Evolutionary conservation across 1,140 invertebrate species (phyloP).

Genomic region (Drosophila carrolli): DNA sequence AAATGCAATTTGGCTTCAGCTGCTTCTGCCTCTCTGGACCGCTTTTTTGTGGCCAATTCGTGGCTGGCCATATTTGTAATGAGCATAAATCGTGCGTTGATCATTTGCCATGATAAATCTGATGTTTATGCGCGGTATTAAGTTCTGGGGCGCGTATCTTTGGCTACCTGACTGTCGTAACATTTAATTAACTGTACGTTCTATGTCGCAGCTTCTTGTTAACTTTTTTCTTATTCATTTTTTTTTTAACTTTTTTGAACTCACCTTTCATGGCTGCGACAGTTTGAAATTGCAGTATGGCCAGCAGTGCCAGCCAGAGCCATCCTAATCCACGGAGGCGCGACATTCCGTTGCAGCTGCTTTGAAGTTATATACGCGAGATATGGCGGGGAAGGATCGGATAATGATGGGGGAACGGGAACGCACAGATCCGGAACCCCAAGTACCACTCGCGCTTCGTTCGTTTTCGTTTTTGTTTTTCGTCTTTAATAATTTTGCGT

Average conservation of each 20-base stretch:
- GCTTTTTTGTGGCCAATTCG: slow-evolving; percentile 64
- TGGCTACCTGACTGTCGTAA: slow-evolving; percentile 62
- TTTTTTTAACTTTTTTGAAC: slow-evolving; percentile 19
- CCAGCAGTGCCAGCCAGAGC: slow-evolving; percentile 47
- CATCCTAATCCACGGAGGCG: slow-evolving; percentile 66
- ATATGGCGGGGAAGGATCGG: slow-evolving; percentile 6
- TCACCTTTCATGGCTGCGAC: slow-evolving; percentile 75
- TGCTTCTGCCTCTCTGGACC: slow-evolving; percentile 50
- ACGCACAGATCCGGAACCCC: slow-evolving; percentile 18
- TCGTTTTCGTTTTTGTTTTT: slow-evolving; percentile 51
- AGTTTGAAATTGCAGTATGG: slow-evolving; percentile 67
- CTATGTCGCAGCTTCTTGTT: slow-evolving; percentile 4
- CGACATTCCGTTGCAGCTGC: slow-evolving; percentile 74
- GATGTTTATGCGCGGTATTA: slow-evolving; percentile 77
- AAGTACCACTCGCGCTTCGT: slow-evolving; percentile 38
- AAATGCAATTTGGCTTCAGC: slow-evolving; percentile 71
- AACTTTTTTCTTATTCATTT: neutral
- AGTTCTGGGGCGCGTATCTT: slow-evolving; percentile 54
- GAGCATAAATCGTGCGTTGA: slow-evolving; percentile 83
- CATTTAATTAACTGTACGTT: slow-evolving; percentile 76
- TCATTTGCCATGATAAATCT: slow-evolving; percentile 83
- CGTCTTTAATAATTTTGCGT: slow-evolving; percentile 82
- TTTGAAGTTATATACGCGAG: slow-evolving; percentile 61
- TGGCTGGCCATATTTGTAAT: slow-evolving; percentile 81
- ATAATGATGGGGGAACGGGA: slow-evolving; percentile 6